phyloP scores from a whole-genome alignment of 1,140 invertebrate species.

The Maniola jurtina region DNA sequence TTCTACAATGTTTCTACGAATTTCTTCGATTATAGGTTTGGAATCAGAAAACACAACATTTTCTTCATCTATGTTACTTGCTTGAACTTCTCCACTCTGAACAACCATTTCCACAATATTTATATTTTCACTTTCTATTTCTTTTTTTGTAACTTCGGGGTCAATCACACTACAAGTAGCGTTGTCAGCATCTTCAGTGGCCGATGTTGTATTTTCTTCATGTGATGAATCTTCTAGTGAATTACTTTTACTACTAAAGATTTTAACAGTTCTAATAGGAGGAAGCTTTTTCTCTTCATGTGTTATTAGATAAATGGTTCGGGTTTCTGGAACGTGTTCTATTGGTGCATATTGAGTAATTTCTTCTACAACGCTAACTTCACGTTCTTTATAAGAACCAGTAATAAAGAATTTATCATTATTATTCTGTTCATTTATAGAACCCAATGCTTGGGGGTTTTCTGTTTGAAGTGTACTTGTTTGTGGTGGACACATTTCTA shows the following conservation, averaged over 20 bases:
- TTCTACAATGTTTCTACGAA: background rate
- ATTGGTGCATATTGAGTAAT: slow-evolving; percentile 47
- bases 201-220: background rate
- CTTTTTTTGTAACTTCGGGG: background rate
- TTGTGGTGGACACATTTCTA: background rate
- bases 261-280: slow-evolving; percentile 82
- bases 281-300: slow-evolving; percentile 84
- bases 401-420: slow-evolving; percentile 59
- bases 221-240: slow-evolving; percentile 46
- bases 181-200: too few species aligned
- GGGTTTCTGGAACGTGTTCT: slow-evolving; percentile 72
- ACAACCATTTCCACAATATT: background rate
- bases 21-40: background rate
- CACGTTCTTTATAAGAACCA: slow-evolving; percentile 47
- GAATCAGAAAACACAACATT: background rate
- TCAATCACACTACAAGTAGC: background rate
- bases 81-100: background rate
- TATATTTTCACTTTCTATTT: slow-evolving; percentile 9
- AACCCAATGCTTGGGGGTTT: background rate
- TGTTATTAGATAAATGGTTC: slow-evolving; percentile 83
- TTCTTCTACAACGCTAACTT: slow-evolving; percentile 53
- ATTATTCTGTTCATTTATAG: slow-evolving; percentile 60
- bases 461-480: background rate
- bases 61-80: background rate
- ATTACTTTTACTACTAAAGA: slow-evolving; percentile 74